These are phyloP conservation scores for Conus canariensis DNA, from an alignment of 2,888 invertebrate species.

Conservation along the genomic window DNA sequence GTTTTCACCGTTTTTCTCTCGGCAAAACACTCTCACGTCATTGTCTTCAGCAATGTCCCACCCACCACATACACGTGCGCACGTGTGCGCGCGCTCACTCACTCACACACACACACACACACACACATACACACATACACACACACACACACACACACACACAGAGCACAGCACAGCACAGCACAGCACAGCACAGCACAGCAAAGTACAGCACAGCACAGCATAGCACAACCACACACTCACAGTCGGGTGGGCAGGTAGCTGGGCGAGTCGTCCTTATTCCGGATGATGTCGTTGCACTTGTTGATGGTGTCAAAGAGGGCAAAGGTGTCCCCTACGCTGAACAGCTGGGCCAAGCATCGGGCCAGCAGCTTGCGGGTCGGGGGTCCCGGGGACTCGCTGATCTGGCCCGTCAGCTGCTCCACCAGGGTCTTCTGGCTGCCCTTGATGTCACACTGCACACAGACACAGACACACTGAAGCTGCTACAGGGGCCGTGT, in stretches of 20 bases:
- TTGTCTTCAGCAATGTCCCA: too few species aligned
- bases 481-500: background rate
- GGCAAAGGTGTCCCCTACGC: constrained; percentile 97
- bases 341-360: constrained; percentile 95
- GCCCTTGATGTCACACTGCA: constrained; percentile 95
- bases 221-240: constrained; percentile 77
- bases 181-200: too few species aligned
- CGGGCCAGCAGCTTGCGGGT: constrained; percentile 93
- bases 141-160: constrained; percentile 18
- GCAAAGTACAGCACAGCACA: too few species aligned
- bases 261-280: constrained; percentile 98
- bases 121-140: background rate
- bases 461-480: constrained; percentile 3
- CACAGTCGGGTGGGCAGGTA: constrained; percentile 96
- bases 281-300: constrained; percentile 97
- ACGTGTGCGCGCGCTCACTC: background rate
- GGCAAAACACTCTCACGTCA: too few species aligned
- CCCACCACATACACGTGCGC: background rate
- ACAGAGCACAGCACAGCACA: background rate
- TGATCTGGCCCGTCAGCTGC: constrained; percentile 93
- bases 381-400: constrained; percentile 91
- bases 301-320: constrained; percentile 98
- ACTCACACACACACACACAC: background rate
- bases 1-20: too few species aligned
- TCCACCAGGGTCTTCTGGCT: constrained; percentile 97